These are phyloP conservation scores for Dusona sp. DNA, from an alignment of 2,888 invertebrate genomes.

Conservation along the genomic window DNA sequence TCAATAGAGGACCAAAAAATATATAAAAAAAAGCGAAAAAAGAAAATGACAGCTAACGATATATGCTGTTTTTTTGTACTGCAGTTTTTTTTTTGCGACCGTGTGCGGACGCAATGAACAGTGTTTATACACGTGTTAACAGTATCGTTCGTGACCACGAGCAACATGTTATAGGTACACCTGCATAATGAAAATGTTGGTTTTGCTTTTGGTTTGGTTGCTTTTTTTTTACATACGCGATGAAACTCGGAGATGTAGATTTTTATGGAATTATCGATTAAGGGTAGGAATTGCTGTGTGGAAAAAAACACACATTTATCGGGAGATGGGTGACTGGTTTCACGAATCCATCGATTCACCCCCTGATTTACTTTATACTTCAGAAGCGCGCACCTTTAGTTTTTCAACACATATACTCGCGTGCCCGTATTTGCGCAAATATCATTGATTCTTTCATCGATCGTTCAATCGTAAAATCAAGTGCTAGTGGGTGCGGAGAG, in stretches of 20 bases:
- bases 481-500: not conserved
- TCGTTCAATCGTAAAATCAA: constrained; percentile 30
- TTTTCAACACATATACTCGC: constrained; percentile 8
- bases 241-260: constrained; percentile 20
- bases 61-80: constrained; percentile 41
- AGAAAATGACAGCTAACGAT: constrained; percentile 62
- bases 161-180: constrained; percentile 54
- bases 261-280: constrained; percentile 64
- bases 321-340: constrained; percentile 28
- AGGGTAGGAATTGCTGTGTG: not conserved
- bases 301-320: constrained; percentile 68
- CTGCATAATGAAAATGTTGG: constrained; percentile 67
- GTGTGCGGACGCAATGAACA: constrained; percentile 35
- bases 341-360: constrained; percentile 38
- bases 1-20: constrained; percentile 59
- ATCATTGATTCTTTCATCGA: constrained; percentile 18
- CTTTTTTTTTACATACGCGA: constrained; percentile 47
- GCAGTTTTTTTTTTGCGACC: constrained; percentile 27
- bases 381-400: constrained; percentile 22
- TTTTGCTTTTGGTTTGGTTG: not conserved
- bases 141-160: constrained; percentile 38
- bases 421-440: not conserved
- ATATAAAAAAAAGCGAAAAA: constrained; percentile 46
- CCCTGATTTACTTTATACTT: constrained; percentile 45
- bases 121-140: constrained; percentile 61